phyloP scores from a whole-genome alignment of 2,888 invertebrate genomes.

The Atethmia centrago region DNA sequence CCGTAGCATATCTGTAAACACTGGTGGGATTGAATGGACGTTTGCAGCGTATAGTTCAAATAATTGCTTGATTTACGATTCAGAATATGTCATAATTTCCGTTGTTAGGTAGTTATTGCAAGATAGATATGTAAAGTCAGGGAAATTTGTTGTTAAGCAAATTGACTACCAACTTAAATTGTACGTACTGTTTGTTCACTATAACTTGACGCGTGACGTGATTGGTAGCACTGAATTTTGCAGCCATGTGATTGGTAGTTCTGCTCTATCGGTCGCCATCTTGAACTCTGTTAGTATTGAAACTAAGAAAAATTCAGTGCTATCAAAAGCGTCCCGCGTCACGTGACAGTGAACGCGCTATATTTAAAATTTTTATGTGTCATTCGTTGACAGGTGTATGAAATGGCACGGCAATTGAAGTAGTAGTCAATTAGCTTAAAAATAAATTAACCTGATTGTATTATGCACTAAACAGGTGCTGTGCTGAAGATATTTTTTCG shows the following conservation, averaged over 20 bases:
- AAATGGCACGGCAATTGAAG: neutral
- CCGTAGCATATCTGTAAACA: slow-evolving; percentile 33
- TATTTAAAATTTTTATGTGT: neutral
- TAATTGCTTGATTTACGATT: slow-evolving; percentile 6
- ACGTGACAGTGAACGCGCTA: no score
- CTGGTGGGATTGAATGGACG: neutral
- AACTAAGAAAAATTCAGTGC: no score
- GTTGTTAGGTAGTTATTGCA: neutral
- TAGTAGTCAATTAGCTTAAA: neutral
- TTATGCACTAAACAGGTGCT: neutral
- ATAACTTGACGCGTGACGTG: no score
- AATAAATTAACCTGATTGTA: no score
- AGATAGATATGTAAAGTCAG: neutral
- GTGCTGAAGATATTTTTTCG: neutral
- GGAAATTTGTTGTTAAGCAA: neutral
- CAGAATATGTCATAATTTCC: neutral
- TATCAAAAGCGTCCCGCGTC: no score
- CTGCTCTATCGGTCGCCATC: no score
- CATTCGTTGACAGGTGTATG: neutral
- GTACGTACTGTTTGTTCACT: neutral
- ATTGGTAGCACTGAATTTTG: no score
- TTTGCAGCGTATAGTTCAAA: slow-evolving; percentile 2
- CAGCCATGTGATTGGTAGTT: no score
- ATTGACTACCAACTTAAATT: neutral
- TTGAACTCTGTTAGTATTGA: no score